These are phyloP conservation scores for Drosophila diplacantha DNA, from an alignment of 2,888 invertebrate genomes.

Conservation along the genomic window DNA sequence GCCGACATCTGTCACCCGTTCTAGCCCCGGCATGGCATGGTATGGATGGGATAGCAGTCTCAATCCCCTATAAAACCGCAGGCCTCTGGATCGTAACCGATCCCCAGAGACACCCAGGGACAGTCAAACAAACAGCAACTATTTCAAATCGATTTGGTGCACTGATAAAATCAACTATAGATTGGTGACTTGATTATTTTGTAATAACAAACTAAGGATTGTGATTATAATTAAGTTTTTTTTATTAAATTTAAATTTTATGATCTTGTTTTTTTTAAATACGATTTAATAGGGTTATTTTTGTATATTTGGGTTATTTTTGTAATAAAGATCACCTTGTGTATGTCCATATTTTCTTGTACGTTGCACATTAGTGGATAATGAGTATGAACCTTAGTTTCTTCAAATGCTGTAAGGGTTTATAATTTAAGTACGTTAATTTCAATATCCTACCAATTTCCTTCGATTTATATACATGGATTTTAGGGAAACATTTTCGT, in stretches of 20 bases:
- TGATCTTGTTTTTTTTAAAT: neutral
- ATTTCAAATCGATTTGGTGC: slow-evolving; percentile 65
- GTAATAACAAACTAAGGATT: neutral
- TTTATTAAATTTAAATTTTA: neutral
- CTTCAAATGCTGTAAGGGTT: too few relatives aligned
- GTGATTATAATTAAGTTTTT: neutral
- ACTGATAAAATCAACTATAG: slow-evolving; percentile 2
- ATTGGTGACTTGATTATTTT: neutral
- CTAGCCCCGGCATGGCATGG: slow-evolving; percentile 7
- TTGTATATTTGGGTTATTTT: neutral
- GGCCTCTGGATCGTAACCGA: slow-evolving; percentile 27
- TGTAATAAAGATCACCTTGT: neutral
- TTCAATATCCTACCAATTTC: neutral
- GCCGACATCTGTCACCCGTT: slow-evolving; percentile 68
- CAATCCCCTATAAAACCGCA: slow-evolving; percentile 63
- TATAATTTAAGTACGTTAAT: too few relatives aligned
- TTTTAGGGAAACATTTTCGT: neutral
- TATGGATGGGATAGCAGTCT: neutral
- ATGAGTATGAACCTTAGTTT: too few relatives aligned
- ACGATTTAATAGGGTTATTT: neutral
- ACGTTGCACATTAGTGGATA: too few relatives aligned
- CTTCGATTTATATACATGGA: neutral
- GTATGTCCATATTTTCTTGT: too few relatives aligned
- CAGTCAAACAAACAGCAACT: slow-evolving; percentile 36
- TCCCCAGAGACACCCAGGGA: slow-evolving; percentile 10